Evolutionary conservation across 30 jellyfish, hydroid and myxozoan species (phyloP).

Genomic region (Hydractinia echinata): DNA sequence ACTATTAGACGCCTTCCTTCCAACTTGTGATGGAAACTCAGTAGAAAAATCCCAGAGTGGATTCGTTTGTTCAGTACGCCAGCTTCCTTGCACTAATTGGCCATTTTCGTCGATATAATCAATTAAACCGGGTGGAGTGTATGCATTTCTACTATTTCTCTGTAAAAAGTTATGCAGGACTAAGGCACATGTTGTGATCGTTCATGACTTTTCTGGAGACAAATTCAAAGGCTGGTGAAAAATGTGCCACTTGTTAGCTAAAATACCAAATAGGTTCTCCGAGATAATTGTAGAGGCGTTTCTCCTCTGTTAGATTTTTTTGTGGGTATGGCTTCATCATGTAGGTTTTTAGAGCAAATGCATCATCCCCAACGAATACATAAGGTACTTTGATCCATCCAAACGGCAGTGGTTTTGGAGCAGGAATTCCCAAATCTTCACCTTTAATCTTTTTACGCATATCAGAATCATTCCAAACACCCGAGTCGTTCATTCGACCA

Average conservation of each 20-base stretch:
- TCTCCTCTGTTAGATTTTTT: too few species aligned
- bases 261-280: too few species aligned
- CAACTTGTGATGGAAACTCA: not conserved
- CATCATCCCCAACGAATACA: too few species aligned
- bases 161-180: not conserved
- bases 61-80: not conserved
- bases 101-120: not conserved
- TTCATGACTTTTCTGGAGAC: too few species aligned
- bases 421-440: not conserved
- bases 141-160: not conserved
- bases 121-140: not conserved
- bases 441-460: not conserved
- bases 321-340: too few species aligned
- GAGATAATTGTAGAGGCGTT: too few species aligned
- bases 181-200: not conserved
- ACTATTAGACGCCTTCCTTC: too few species aligned
- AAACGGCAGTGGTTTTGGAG: not conserved
- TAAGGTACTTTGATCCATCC: too few species aligned
- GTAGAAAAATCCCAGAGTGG: too few species aligned
- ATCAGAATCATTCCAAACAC: not conserved
- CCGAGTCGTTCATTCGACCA: constrained; percentile 1
- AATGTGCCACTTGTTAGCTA: too few species aligned
- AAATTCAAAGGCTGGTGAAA: too few species aligned
- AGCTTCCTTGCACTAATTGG: not conserved
- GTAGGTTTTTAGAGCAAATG: too few species aligned